phyloP scores from a whole-genome alignment of 2,797 vertebrate genomes.

The Lutjanus argentimaculatus region DNA sequence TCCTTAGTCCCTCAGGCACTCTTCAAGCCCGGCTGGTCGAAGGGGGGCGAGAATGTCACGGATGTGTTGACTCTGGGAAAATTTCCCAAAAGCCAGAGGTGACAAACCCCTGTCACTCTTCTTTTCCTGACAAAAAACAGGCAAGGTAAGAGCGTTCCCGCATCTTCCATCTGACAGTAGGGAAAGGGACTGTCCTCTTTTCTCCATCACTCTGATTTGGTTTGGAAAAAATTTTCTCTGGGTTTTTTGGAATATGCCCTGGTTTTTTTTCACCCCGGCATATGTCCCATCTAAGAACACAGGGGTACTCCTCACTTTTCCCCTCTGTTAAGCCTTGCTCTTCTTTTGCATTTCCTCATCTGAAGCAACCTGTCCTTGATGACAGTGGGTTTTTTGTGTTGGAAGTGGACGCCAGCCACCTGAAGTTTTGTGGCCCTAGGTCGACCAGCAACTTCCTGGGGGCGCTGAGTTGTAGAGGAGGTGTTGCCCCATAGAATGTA shows the following conservation, averaged over 20 bases:
- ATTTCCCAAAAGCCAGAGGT: too few species aligned
- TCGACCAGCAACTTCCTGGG: neutral
- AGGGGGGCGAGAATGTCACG: too few species aligned
- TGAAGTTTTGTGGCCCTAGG: neutral
- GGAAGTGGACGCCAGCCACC: neutral
- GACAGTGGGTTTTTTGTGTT: conserved; percentile 1
- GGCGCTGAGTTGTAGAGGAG: neutral
- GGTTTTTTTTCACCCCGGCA: neutral
- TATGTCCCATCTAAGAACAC: neutral
- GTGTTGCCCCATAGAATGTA: neutral
- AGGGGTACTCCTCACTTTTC: neutral
- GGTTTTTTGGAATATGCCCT: neutral
- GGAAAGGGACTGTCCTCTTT: neutral
- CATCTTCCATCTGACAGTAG: too few species aligned
- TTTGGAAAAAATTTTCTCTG: neutral
- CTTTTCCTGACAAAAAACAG: too few species aligned
- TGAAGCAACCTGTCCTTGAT: neutral
- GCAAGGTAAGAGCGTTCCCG: too few species aligned
- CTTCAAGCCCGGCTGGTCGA: too few species aligned
- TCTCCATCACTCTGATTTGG: conserved; percentile 3
- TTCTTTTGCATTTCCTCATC: neutral
- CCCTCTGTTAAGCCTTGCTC: neutral
- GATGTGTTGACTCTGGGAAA: too few species aligned
- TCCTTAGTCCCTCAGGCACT: too few species aligned
- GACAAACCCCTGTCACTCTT: too few species aligned